Percentiles rank a stretch among this genome's conserved stretches.
Evolutionary conservation across 2,888 invertebrate species (phyloP).

Genomic region (Thereva unica): DNA sequence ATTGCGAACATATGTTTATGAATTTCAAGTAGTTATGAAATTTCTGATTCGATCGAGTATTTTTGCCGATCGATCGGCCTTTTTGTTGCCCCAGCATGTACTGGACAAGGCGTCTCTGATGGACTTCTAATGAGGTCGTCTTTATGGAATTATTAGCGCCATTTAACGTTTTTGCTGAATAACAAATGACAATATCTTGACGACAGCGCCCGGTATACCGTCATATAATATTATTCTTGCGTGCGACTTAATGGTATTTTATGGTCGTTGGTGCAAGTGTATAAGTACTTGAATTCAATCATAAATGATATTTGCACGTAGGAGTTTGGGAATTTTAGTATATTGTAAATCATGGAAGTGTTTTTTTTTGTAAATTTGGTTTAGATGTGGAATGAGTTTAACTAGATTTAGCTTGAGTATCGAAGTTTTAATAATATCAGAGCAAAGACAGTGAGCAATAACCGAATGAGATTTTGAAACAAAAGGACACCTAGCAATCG

Average conservation of each 20-base stretch:
- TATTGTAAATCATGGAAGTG: too few relatives aligned
- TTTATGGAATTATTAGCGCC: conserved; percentile 47
- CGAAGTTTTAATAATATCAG: too few relatives aligned
- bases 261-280: not conserved
- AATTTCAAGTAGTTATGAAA: conserved; percentile 45
- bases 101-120: conserved; percentile 45
- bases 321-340: too few relatives aligned
- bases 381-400: too few relatives aligned
- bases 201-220: not conserved
- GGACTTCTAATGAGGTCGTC: conserved; percentile 46
- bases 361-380: too few relatives aligned
- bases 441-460: too few relatives aligned
- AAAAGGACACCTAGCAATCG: too few relatives aligned
- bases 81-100: conserved; percentile 43
- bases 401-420: too few relatives aligned
- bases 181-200: conserved; percentile 5
- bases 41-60: conserved; percentile 27
- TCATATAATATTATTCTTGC: conserved; percentile 17
- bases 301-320: too few relatives aligned
- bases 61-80: conserved; percentile 39
- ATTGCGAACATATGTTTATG: conserved; percentile 48
- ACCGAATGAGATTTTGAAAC: too few relatives aligned
- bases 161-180: conserved; percentile 43
- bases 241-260: conserved; percentile 27
- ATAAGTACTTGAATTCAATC: too few relatives aligned